Evolutionary conservation across 2,888 invertebrate genomes (phyloP).

Genomic region (Cremastinae sp.): DNA sequence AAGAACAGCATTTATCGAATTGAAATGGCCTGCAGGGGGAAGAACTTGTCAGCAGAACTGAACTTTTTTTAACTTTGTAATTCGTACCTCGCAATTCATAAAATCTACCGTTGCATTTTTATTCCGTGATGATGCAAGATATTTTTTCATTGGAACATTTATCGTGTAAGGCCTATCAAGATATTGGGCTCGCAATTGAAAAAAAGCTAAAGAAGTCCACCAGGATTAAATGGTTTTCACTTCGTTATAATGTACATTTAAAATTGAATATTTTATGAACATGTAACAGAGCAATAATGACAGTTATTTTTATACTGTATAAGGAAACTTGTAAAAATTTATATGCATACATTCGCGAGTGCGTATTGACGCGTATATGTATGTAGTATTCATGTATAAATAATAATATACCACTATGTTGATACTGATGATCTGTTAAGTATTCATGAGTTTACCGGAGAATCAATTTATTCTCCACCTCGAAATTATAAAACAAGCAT

Average conservation of each 20-base stretch:
- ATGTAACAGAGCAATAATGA: slow-evolving; percentile 68
- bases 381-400: slow-evolving; percentile 37
- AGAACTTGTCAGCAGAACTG: slow-evolving; percentile 39
- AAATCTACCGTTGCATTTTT: slow-evolving; percentile 36
- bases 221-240: slow-evolving; percentile 42
- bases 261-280: slow-evolving; percentile 67
- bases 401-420: slow-evolving; percentile 51
- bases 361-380: slow-evolving; percentile 23
- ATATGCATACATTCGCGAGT: slow-evolving; percentile 59
- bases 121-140: slow-evolving; percentile 9
- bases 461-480: slow-evolving; percentile 2
- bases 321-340: slow-evolving; percentile 63
- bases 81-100: slow-evolving; percentile 32
- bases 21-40: too few species aligned
- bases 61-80: slow-evolving; percentile 45
- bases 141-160: background rate
- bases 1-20: too few species aligned
- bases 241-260: slow-evolving; percentile 58
- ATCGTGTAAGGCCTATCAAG: too few species aligned
- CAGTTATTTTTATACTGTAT: slow-evolving; percentile 72
- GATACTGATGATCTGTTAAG: slow-evolving; percentile 51
- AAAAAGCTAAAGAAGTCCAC: slow-evolving; percentile 4
- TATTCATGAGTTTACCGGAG: slow-evolving; percentile 21
- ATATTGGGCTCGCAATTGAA: too few species aligned
- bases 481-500: slow-evolving; percentile 22